Evolutionary conservation across 2,888 invertebrate genomes (phyloP).

Genomic region (Athetis lepigone): DNA sequence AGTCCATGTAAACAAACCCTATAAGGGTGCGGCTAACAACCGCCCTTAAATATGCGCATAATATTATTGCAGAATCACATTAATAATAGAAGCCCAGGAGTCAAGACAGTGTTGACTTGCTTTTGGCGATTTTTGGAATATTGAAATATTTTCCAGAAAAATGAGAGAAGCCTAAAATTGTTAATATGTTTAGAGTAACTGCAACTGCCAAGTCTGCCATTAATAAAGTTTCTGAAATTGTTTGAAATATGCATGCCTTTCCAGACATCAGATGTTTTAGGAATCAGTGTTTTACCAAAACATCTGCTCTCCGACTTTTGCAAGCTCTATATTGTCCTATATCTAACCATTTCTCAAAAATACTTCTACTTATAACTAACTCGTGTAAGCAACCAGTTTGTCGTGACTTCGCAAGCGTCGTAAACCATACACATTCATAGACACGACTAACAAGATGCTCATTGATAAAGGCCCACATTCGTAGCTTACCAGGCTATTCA

Average conservation of each 20-base stretch:
- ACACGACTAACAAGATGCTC: slow-evolving; percentile 21
- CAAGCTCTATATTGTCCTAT: background rate
- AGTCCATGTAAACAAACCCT: slow-evolving; percentile 38
- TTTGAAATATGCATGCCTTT: background rate
- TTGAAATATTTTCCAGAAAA: background rate
- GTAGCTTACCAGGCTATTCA: background rate
- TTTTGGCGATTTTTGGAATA: background rate
- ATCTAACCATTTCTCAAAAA: slow-evolving; percentile 14
- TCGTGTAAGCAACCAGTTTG: slow-evolving; percentile 25
- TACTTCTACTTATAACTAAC: slow-evolving; percentile 22
- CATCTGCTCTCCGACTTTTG: slow-evolving; percentile 2
- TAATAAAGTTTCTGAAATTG: background rate
- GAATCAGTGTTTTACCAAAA: slow-evolving; percentile 10
- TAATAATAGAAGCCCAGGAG: slow-evolving; percentile 30
- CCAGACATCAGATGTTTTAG: background rate
- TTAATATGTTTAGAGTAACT: background rate
- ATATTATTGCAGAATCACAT: slow-evolving; percentile 33
- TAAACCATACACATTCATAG: slow-evolving; percentile 51
- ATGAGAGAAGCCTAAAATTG: background rate
- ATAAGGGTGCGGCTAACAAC: slow-evolving; percentile 35
- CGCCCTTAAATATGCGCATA: slow-evolving; percentile 56
- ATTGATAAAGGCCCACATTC: slow-evolving; percentile 23
- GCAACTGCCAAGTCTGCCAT: background rate
- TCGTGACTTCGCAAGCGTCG: slow-evolving; percentile 31
- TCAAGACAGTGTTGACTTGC: slow-evolving; percentile 7